Conservation (phyloP, 2,888 invertebrate genomes). For the Rapana venosa region DNA sequence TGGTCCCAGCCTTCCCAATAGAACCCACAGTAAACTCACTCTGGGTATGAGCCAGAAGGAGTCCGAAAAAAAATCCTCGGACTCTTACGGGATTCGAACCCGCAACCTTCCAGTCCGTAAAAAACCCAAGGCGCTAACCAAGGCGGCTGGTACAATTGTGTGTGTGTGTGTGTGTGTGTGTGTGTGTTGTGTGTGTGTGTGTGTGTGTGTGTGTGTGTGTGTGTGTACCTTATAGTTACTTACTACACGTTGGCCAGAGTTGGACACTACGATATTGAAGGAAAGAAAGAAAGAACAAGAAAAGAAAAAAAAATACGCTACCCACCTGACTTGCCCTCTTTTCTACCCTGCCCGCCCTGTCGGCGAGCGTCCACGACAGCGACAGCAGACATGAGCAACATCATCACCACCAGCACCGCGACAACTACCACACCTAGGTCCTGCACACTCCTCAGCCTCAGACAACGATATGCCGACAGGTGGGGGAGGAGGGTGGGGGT, state of each 20-base stretch:
- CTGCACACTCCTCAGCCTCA: not conserved
- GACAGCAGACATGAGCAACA: not conserved
- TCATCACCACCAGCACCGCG: conserved; percentile 23
- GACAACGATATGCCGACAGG: not conserved
- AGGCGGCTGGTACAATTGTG: not conserved
- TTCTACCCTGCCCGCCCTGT: not conserved
- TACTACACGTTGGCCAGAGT: too few species aligned
- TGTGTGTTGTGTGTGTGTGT: not conserved
- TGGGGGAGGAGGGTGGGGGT: not conserved
- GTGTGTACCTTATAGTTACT: not conserved
- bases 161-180: not conserved
- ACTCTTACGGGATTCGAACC: too few species aligned
- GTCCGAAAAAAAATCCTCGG: too few species aligned
- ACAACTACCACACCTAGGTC: conserved; percentile 28
- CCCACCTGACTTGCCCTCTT: conserved; percentile 27
- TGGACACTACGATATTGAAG: not conserved
- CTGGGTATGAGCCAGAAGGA: too few species aligned
- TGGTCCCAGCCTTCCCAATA: too few species aligned
- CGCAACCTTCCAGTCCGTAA: too few species aligned
- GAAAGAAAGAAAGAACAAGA: too few species aligned
- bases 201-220: not conserved
- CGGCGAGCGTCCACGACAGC: not conserved
- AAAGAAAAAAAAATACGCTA: not conserved
- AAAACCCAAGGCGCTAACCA: too few species aligned
- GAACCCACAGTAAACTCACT: too few species aligned